Evolutionary conservation across 2,113 vertebrate genomes (phyloP), one percentile per base, ranked within the genome.

Genomic region (Coturnix japonica): DNA sequence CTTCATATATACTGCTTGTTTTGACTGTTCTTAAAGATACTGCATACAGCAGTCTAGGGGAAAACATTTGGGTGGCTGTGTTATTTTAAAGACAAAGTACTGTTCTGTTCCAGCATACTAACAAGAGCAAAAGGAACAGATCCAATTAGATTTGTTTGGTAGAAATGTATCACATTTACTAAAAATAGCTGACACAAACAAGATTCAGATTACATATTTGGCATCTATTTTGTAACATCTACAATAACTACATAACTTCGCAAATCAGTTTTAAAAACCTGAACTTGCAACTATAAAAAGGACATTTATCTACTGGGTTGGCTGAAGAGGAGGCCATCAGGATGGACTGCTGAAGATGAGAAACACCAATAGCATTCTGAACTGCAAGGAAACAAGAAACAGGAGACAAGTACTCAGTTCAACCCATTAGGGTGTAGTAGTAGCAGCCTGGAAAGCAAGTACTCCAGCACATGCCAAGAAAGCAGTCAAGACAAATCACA

Each of bases 241-340:
- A 81, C 33, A 87, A 81, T 2, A 89, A 46, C n/a, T 43, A 41
- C 30, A 72, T 25, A 89, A 51, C 87, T 82, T 82, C 7, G 66
- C 25, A 19, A 20, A 15, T 13, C 22, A 11, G 3, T 60, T 91
- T 25, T 17, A 8, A 25, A 64, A 63, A 72, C 20, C 10, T 49
- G 46, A 87, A 31, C 26, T 3, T 37, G 80, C 14, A 87, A 13
- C 56, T 64, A 65, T 25, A 56, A 64, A 81, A 72, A 93, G 79
- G 94, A 95, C 96, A 92, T 96, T 95, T 91, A 91, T 89, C 39
- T 56, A 47, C n/a, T 28, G 10, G 0, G 0, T 13, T 28, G 33
- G 37, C 56, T 91, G 59, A 59, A 85, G 82, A 85, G 76, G 90
- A 96, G 95, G 61, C 72, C 76, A 74, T 59, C 39, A 31, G 87